phyloP scores from a whole-genome alignment of 2,888 invertebrate genomes.

The Scaptomyza parva region DNA sequence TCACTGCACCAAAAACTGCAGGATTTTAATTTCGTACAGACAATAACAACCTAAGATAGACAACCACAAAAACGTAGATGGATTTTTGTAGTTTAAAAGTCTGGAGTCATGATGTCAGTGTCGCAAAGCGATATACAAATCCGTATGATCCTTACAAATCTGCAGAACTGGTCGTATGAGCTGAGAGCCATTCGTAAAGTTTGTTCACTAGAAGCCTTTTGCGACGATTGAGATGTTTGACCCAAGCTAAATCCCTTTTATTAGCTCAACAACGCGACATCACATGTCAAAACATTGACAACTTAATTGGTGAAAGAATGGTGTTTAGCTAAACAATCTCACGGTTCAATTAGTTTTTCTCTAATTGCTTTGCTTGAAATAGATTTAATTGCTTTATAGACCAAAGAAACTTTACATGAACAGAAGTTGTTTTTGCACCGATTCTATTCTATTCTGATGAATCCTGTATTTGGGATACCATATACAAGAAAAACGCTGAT shows the following conservation, averaged over 20 bases:
- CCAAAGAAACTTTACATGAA: slow-evolving; percentile 1
- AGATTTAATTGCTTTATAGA: slow-evolving; percentile 12
- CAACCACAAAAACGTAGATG: slow-evolving; percentile 21
- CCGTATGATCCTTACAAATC: slow-evolving; percentile 40
- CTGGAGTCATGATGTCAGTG: no score
- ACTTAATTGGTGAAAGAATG: slow-evolving; percentile 25
- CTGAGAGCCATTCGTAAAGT: slow-evolving; percentile 4
- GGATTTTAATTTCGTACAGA: slow-evolving; percentile 26
- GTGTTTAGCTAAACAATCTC: slow-evolving; percentile 4
- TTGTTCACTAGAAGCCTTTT: background rate
- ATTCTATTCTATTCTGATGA: no score
- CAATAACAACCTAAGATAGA: slow-evolving; percentile 2
- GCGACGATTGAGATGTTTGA: background rate
- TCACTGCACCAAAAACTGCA: slow-evolving; percentile 55
- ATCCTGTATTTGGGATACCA: no score
- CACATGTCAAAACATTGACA: slow-evolving; percentile 62
- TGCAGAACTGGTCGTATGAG: slow-evolving; percentile 33
- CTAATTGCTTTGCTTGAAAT: slow-evolving; percentile 15
- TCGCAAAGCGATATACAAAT: slow-evolving; percentile 55
- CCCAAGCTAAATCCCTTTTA: slow-evolving; percentile 18
- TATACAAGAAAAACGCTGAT: no score
- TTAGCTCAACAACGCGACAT: background rate
- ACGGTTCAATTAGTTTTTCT: slow-evolving; percentile 21
- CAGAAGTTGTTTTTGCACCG: no score
- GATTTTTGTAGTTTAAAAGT: no score